These are phyloP conservation scores for fruit fly (Drosophila melanogaster) DNA, from an alignment of 1,140 invertebrate genomes.

Conservation along the genomic window Release_6_plus_ISO1_MT NT_033777.3:11347501-11348000, in stretches of 20 bases:
- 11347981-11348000: constrained; percentile 99
- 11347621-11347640: constrained; percentile 99
- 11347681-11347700: constrained; percentile 99
- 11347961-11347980: constrained; percentile 99
- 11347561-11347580: constrained; percentile 99
- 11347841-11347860: constrained; percentile 99
- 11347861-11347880: constrained; percentile 99
- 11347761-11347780: constrained; percentile 99
- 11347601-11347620: constrained; percentile 99
- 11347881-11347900: constrained; percentile 99
- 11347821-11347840: constrained; percentile 99
- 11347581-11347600: constrained; percentile 99
- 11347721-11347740: constrained; percentile 99
- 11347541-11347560: constrained; percentile 99
- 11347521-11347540: constrained; percentile 98
- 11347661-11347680: constrained; percentile 99
- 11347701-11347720: constrained; percentile 99
- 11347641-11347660: constrained; percentile 99
- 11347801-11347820: constrained; percentile 99
- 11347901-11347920: constrained; percentile 99
- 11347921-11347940: constrained; percentile 99
- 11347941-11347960: constrained; percentile 99
- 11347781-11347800: constrained; percentile 97
- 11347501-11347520: constrained; percentile 98
- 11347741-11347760: constrained; percentile 99